phyloP scores from a whole-genome alignment of 2,113 vertebrate genomes.

The Spilogale gracilis region DNA sequence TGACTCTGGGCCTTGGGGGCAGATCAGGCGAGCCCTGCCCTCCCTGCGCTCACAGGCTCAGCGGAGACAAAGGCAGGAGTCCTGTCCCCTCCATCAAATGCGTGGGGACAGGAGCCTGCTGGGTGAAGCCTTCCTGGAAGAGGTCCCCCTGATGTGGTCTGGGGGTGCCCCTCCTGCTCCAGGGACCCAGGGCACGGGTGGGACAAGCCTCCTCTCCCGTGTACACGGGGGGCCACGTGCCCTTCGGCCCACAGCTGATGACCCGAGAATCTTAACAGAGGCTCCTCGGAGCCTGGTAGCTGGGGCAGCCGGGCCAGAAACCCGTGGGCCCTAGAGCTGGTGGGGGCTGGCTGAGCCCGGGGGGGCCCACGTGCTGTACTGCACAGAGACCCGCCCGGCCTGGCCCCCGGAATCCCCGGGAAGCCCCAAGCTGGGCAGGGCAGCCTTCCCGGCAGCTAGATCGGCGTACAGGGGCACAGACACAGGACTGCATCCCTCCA shows the following conservation, averaged over 20 bases:
- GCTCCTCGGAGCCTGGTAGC: not conserved
- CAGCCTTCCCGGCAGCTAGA: not conserved
- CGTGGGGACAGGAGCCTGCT: not conserved
- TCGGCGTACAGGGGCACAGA: accelerated
- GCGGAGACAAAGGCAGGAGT: accelerated
- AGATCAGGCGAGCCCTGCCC: not conserved
- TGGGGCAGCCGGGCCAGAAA: not conserved
- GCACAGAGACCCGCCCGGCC: not conserved
- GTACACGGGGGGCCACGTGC: not conserved
- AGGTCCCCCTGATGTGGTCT: not conserved
- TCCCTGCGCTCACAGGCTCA: not conserved
- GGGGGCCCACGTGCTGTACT: too few relatives aligned
- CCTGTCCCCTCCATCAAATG: accelerated
- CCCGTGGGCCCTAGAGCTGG: accelerated
- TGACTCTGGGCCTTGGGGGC: not conserved
- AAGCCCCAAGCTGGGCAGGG: not conserved
- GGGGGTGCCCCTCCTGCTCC: accelerated
- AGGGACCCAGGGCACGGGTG: not conserved
- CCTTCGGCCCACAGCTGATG: not conserved
- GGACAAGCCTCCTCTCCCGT: accelerated
- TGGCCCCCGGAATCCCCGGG: too few relatives aligned
- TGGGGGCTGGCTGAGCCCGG: not conserved
- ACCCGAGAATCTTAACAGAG: not conserved
- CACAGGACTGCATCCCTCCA: not conserved
- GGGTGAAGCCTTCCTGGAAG: not conserved